Conservation (phyloP, 2,888 invertebrate species). For the Camponotus fellah region DNA sequence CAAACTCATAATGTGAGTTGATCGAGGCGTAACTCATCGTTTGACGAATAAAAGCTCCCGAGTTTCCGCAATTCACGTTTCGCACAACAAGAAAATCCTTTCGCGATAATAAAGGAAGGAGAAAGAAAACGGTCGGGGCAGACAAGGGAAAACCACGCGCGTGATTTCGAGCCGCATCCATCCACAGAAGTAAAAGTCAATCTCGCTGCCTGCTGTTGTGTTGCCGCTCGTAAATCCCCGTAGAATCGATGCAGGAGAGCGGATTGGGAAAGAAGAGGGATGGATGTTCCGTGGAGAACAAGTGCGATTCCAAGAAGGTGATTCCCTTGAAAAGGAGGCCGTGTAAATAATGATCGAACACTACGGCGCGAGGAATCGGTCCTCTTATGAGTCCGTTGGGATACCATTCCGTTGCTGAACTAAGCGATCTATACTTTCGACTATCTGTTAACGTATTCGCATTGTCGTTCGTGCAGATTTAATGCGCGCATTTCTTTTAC, state of each 20-base stretch:
- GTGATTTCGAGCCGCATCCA: slow-evolving; percentile 56
- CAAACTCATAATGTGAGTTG: slow-evolving; percentile 14
- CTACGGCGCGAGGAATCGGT: slow-evolving; percentile 40
- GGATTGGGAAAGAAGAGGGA: neutral
- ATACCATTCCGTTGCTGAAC: slow-evolving; percentile 54
- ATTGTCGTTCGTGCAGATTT: neutral
- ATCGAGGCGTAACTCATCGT: slow-evolving; percentile 35
- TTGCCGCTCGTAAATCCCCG: slow-evolving; percentile 67
- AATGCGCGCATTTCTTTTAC: neutral
- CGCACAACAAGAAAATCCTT: slow-evolving; percentile 53
- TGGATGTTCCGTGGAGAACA: slow-evolving; percentile 55
- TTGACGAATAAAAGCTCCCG: slow-evolving; percentile 30
- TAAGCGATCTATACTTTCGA: slow-evolving; percentile 52
- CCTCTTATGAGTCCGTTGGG: slow-evolving; percentile 67
- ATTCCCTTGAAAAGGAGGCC: slow-evolving; percentile 67
- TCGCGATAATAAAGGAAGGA: slow-evolving; percentile 50
- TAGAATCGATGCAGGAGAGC: slow-evolving; percentile 53
- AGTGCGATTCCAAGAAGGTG: slow-evolving; percentile 58
- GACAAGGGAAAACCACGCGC: neutral
- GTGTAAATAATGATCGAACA: slow-evolving; percentile 71
- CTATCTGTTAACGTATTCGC: slow-evolving; percentile 60
- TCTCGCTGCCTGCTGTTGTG: slow-evolving; percentile 56
- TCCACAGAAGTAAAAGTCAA: slow-evolving; percentile 64
- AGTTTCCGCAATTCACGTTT: slow-evolving; percentile 17
- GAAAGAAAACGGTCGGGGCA: neutral